A percentile compares a stretch with the other conserved stretches of the same genome.
Evolutionary conservation across 2,113 vertebrate genomes (phyloP).

Genomic region (Lepidothrix coronata): DNA sequence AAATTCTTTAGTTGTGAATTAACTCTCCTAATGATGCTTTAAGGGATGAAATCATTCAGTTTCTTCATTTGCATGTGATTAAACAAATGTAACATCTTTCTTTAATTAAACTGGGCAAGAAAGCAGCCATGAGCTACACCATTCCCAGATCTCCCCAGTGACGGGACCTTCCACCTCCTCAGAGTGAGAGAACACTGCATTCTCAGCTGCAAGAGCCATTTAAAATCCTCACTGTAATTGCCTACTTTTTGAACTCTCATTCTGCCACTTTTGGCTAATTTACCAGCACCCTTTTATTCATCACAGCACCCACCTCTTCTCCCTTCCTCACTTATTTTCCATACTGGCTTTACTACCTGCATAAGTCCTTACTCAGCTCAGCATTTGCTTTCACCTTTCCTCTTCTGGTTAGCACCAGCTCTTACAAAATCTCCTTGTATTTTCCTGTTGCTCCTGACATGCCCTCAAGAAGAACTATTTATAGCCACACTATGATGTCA

Average conservation of each 20-base stretch:
- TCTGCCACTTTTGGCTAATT: not conserved
- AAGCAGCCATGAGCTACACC: not conserved
- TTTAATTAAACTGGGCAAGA: not conserved
- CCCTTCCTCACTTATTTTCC: not conserved
- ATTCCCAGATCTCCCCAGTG: not conserved
- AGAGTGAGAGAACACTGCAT: not conserved
- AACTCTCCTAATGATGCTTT: not conserved
- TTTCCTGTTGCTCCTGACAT: not conserved
- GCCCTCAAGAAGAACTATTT: not conserved
- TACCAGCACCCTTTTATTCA: not conserved
- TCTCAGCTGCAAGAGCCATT: not conserved
- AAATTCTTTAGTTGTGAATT: not conserved
- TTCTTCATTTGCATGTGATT: not conserved
- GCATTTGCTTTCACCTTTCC: not conserved
- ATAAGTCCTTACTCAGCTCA: not conserved
- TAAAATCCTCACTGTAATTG: not conserved
- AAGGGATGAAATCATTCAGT: not conserved
- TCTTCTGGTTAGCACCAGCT: not conserved
- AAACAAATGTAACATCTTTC: not conserved
- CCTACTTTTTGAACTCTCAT: not conserved
- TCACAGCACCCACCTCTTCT: not conserved
- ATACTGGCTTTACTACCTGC: not conserved
- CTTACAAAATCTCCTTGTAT: not conserved
- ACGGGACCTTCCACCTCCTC: not conserved
- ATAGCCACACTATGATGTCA: not conserved